Evolutionary conservation across 1,140 invertebrate genomes (phyloP).

Genomic region (Trachelipus rathkii): DNA sequence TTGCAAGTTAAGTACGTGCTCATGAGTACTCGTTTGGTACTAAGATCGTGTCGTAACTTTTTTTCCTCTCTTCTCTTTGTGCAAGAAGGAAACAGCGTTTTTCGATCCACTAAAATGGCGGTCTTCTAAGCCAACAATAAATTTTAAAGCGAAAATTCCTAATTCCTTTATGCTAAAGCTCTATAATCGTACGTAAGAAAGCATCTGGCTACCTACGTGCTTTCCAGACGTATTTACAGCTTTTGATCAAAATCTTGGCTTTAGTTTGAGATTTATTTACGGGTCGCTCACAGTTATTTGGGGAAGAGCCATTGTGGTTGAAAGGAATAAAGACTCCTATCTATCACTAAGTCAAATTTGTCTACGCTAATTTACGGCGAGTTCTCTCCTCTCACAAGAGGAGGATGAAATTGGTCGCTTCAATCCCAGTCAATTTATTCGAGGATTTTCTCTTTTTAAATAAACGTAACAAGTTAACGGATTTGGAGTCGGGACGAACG

Average conservation of each 20-base stretch:
- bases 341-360: conserved; percentile 1
- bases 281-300: not conserved
- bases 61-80: not conserved
- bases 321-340: not conserved
- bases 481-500: no score
- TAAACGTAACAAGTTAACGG: no score
- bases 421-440: no score
- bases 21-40: no score
- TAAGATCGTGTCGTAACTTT: no score
- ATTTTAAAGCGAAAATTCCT: not conserved
- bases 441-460: no score
- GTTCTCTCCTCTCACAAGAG: no score
- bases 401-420: no score
- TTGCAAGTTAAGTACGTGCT: no score
- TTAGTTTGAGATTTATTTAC: not conserved
- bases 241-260: conserved; percentile 13
- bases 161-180: not conserved
- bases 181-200: not conserved
- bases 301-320: not conserved
- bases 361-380: not conserved
- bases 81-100: not conserved
- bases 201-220: conserved; percentile 7
- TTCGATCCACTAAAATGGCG: not conserved
- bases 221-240: conserved; percentile 5
- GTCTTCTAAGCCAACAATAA: not conserved